Evolutionary conservation across 2,113 vertebrate genomes (phyloP).

Genomic region (Parus major): DNA sequence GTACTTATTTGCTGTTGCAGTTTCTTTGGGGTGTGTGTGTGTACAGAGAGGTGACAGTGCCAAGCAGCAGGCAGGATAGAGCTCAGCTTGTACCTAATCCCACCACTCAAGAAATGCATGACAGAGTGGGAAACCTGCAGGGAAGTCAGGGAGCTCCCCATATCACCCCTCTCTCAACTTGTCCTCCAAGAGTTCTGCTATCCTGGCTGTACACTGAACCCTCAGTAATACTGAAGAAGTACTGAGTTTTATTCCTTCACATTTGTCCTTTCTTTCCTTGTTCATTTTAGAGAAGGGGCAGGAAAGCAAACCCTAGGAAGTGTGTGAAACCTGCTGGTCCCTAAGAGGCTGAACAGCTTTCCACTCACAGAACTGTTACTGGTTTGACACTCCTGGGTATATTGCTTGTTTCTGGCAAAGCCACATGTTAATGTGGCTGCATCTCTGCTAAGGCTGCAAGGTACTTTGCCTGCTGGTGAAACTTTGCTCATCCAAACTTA

Average conservation of each 20-base stretch:
- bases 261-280: background rate
- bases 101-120: background rate
- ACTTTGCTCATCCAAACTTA: slow-evolving; percentile 11
- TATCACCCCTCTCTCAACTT: background rate
- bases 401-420: background rate
- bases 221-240: background rate
- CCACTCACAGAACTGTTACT: background rate
- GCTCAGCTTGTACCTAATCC: background rate
- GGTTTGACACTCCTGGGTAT: background rate
- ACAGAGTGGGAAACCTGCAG: background rate
- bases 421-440: background rate
- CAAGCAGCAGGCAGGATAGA: background rate
- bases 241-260: background rate
- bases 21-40: background rate
- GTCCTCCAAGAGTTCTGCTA: background rate
- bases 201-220: background rate
- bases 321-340: background rate
- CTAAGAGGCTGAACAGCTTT: background rate
- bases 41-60: background rate
- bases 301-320: background rate
- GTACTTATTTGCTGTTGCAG: background rate
- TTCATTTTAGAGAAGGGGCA: background rate
- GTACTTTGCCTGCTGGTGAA: background rate
- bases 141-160: background rate
- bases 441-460: background rate